Conservation (phyloP, 1,140 invertebrate species). For the Nephotettix cincticeps region DNA sequence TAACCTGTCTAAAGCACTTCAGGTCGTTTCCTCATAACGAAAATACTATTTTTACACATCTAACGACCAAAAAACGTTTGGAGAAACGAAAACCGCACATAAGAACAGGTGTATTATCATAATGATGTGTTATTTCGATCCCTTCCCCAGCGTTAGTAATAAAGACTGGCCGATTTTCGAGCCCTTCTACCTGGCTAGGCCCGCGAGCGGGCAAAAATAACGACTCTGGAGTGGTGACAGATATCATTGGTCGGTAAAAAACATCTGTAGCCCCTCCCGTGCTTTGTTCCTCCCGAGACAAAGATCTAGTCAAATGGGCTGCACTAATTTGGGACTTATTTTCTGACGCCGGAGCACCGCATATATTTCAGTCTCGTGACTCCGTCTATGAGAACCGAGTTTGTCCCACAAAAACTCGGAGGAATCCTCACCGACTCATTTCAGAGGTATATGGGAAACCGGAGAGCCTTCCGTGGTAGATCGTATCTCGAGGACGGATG, state of each 20-base stretch:
- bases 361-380: background rate
- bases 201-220: slow-evolving; percentile 4
- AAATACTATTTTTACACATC: background rate
- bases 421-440: background rate
- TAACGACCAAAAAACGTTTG: background rate
- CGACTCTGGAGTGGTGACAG: slow-evolving; percentile 13
- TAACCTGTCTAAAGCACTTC: no score
- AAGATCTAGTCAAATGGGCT: slow-evolving; percentile 22
- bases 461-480: background rate
- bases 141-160: background rate
- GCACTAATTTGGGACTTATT: slow-evolving; percentile 23
- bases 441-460: background rate
- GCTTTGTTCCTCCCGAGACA: background rate
- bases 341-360: slow-evolving; percentile 6
- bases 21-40: no score
- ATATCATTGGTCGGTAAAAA: slow-evolving; percentile 19
- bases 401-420: slow-evolving; percentile 1
- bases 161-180: background rate
- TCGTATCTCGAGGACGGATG: background rate
- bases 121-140: slow-evolving; percentile 6
- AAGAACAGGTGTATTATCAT: background rate
- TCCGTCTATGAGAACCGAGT: background rate
- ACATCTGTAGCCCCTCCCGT: slow-evolving; percentile 4
- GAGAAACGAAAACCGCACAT: background rate
- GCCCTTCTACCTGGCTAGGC: background rate